Evolutionary conservation across 92 coral and sea anemone species (phyloP).

Genomic region (Montipora capitata): DNA sequence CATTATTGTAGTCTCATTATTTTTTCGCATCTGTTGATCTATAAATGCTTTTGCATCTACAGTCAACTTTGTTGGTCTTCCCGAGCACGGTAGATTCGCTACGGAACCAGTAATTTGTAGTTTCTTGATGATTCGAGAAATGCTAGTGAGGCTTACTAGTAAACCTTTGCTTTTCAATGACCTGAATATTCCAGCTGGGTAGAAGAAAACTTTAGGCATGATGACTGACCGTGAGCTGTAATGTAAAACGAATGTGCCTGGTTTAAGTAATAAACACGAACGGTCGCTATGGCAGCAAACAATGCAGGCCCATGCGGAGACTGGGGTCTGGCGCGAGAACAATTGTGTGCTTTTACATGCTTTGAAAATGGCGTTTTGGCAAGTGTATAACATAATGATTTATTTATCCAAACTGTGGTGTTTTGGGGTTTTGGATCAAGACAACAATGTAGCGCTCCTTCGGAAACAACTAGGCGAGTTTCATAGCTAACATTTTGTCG

Average conservation of each 20-base stretch:
- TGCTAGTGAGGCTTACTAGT: conserved; percentile 23
- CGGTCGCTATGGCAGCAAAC: conserved; percentile 9
- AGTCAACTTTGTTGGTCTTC: conserved; percentile 46
- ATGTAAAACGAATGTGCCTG: background rate
- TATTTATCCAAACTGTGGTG: too few relatives aligned
- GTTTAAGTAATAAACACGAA: background rate
- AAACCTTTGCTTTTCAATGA: conserved; percentile 17
- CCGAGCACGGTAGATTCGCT: conserved; percentile 11
- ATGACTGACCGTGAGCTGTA: background rate
- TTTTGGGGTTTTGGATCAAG: too few relatives aligned
- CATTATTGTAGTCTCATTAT: too few relatives aligned
- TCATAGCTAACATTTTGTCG: too few relatives aligned
- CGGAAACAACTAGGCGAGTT: too few relatives aligned
- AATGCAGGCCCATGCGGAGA: background rate
- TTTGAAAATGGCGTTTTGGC: background rate
- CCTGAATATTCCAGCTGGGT: conserved; percentile 22
- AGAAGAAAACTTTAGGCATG: conserved; percentile 6
- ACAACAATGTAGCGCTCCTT: too few relatives aligned
- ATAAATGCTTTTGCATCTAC: background rate
- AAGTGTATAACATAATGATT: background rate
- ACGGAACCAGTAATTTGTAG: background rate
- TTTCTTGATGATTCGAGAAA: conserved; percentile 30
- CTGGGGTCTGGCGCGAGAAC: background rate
- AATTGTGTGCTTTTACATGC: background rate
- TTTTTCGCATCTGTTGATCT: background rate